These are phyloP conservation scores for Hozukius guyotensis DNA, from an alignment of 2,797 vertebrate genomes.

Conservation along the genomic window DNA sequence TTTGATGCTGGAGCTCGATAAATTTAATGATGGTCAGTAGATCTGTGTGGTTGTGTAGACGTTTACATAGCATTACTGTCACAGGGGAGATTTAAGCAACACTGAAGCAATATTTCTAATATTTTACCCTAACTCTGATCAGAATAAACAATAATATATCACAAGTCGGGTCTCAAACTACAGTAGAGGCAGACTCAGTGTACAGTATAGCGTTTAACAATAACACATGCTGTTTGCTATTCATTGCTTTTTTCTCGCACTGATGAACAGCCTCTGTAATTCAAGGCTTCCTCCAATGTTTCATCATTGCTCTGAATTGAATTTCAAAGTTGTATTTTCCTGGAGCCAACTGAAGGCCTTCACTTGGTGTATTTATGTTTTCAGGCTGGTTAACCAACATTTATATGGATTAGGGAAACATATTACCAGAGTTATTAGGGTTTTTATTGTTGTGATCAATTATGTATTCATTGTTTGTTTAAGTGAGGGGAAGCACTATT, in stretches of 20 bases:
- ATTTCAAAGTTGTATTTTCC: not conserved
- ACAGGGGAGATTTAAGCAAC: constrained; percentile 20
- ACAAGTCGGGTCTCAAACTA: not conserved
- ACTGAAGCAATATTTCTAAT: constrained; percentile 4
- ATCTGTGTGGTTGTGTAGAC: constrained; percentile 2
- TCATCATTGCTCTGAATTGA: constrained; percentile 3
- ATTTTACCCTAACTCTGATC: not conserved
- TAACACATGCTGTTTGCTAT: constrained; percentile 11
- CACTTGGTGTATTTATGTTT: not conserved
- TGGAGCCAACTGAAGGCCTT: not conserved
- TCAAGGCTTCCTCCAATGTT: not conserved
- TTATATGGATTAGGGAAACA: constrained; percentile 5
- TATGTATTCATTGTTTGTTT: not conserved
- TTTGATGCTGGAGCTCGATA: constrained; percentile 33
- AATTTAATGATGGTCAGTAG: constrained; percentile 29
- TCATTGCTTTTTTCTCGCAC: constrained; percentile 9
- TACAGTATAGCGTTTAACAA: not conserved
- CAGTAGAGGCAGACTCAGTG: not conserved
- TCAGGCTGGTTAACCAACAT: constrained; percentile 13
- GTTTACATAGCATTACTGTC: not conserved
- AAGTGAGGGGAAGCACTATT: not conserved
- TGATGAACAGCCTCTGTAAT: constrained; percentile 19
- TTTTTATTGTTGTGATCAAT: not conserved
- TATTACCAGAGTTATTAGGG: not conserved
- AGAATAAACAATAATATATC: not conserved